Evolutionary conservation across 2,888 invertebrate species (phyloP).

Genomic region (Gibbula magus): DNA sequence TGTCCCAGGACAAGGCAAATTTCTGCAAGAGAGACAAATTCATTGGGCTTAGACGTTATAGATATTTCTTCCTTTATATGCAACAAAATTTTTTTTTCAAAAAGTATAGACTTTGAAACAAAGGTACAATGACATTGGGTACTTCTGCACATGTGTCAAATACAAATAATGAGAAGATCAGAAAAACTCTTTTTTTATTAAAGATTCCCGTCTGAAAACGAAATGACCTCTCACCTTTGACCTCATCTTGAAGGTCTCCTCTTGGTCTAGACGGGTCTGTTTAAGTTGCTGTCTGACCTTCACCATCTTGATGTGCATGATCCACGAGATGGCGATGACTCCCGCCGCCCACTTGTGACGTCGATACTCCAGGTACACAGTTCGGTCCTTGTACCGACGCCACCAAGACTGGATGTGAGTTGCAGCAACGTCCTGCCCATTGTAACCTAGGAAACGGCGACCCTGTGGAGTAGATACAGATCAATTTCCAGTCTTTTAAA

Average conservation of each 20-base stretch:
- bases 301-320: conserved; percentile 73
- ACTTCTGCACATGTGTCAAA: no score
- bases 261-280: conserved; percentile 63
- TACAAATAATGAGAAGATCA: no score
- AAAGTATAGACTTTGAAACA: no score
- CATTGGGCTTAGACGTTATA: background rate
- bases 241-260: conserved; percentile 67
- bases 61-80: background rate
- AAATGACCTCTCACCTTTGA: conserved; percentile 58
- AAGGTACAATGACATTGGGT: no score
- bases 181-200: background rate
- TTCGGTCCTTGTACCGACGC: conserved; percentile 65
- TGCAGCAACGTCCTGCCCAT: conserved; percentile 70
- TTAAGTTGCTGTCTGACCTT: conserved; percentile 69
- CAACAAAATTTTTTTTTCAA: no score
- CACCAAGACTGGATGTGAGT: conserved; percentile 72
- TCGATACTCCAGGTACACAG: conserved; percentile 70
- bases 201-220: background rate
- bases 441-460: conserved; percentile 65
- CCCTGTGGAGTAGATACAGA: conserved; percentile 56
- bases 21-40: conserved; percentile 50
- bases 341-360: conserved; percentile 74
- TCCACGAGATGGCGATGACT: conserved; percentile 74
- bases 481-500: no score
- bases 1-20: conserved; percentile 69